These are phyloP conservation scores for Austrolebias charrua DNA, from an alignment of 2,797 vertebrate genomes.

Conservation along the genomic window DNA sequence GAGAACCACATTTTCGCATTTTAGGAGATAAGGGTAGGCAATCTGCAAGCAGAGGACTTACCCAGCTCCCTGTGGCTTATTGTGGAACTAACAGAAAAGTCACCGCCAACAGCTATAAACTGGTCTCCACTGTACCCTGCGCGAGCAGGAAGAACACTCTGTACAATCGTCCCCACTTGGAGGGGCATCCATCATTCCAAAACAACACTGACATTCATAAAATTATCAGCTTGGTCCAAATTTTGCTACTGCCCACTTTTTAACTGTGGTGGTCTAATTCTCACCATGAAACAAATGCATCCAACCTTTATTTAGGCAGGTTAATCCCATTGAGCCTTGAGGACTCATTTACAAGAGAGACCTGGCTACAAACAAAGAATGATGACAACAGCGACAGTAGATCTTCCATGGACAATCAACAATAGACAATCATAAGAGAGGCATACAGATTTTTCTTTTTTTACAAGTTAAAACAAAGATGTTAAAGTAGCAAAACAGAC, in stretches of 20 bases:
- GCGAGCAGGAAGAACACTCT: conserved; percentile 28
- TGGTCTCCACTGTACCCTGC: conserved; percentile 11
- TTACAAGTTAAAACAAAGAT: no score
- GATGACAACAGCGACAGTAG: no score
- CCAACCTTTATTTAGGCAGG: no score
- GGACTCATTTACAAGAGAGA: no score
- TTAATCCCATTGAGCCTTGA: no score
- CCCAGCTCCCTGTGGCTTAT: conserved; percentile 71
- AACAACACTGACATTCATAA: conserved; percentile 19
- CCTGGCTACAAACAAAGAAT: no score
- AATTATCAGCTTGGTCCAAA: conserved; percentile 6
- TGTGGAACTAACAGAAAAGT: conserved; percentile 61
- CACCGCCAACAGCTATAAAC: conserved; percentile 39
- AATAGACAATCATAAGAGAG: no score
- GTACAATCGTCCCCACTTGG: conserved; percentile 1
- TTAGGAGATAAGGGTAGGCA: conserved; percentile 76
- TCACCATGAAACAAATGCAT: conserved; percentile 39
- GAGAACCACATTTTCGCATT: conserved; percentile 78
- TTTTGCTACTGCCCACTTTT: conserved; percentile 22
- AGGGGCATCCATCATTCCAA: conserved; percentile 30
- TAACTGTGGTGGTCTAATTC: conserved; percentile 25
- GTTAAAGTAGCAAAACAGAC: no score
- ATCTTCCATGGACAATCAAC: no score
- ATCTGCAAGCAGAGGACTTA: conserved; percentile 75
- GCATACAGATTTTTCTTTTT: no score